These are phyloP conservation scores for Brachycybe producta DNA, from an alignment of 2,888 invertebrate genomes.

Conservation along the genomic window DNA sequence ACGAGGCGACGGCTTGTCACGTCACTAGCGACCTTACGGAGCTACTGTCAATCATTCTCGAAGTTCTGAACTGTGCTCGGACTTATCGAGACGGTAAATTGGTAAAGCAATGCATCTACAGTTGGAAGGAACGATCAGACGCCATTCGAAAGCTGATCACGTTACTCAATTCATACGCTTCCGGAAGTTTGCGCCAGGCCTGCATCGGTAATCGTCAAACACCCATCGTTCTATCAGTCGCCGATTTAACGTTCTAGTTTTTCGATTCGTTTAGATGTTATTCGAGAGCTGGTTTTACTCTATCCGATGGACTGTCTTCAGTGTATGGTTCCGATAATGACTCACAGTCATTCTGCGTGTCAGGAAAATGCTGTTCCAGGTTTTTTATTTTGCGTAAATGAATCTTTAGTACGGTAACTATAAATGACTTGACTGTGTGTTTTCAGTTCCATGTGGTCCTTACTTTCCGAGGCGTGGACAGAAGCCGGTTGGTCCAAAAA, in stretches of 20 bases:
- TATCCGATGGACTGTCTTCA: slow-evolving; percentile 66
- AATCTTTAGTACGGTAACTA: slow-evolving; percentile 4
- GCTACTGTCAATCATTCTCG: slow-evolving; percentile 45
- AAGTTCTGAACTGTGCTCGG: slow-evolving; percentile 39
- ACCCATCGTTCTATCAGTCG: slow-evolving; percentile 6
- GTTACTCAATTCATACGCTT: slow-evolving; percentile 75
- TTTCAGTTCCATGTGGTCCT: slow-evolving; percentile 47
- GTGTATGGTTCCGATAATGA: slow-evolving; percentile 68
- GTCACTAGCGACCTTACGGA: slow-evolving; percentile 72
- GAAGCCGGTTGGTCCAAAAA: slow-evolving; percentile 37
- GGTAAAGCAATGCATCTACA: slow-evolving; percentile 31
- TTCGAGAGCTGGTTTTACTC: slow-evolving; percentile 63
- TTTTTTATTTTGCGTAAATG: too few relatives aligned
- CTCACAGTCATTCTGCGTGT: slow-evolving; percentile 67
- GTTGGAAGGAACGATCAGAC: slow-evolving; percentile 71
- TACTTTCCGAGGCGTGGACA: slow-evolving; percentile 60
- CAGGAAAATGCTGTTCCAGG: slow-evolving; percentile 48
- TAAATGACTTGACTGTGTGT: neutral
- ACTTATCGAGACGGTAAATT: slow-evolving; percentile 45
- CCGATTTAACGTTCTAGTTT: neutral
- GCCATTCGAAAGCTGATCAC: slow-evolving; percentile 74
- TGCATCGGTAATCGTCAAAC: slow-evolving; percentile 49
- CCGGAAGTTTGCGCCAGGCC: slow-evolving; percentile 64
- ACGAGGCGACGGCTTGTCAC: slow-evolving; percentile 82
- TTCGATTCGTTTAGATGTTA: slow-evolving; percentile 43